Percentiles rank a stretch among this genome's conserved stretches.
These are phyloP conservation scores for Eupelmus urozonus DNA, from an alignment of 2,888 invertebrate genomes.

Conservation along the genomic window DNA sequence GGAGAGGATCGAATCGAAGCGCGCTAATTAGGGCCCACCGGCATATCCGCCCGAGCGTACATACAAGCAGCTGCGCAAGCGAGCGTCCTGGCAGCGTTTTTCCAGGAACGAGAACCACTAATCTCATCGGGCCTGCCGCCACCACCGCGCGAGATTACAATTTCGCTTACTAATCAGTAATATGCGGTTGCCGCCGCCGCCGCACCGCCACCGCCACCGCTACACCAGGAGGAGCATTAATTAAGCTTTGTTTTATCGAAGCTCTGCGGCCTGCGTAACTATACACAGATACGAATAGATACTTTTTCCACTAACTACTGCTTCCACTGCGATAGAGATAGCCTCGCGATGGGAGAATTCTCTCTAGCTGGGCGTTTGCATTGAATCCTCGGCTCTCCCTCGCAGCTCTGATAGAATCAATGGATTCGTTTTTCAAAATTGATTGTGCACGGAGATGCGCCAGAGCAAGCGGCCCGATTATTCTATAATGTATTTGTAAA, in stretches of 20 bases:
- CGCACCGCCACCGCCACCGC: neutral
- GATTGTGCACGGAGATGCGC: neutral
- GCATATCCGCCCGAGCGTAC: neutral
- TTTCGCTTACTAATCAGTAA: constrained; percentile 50
- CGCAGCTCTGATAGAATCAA: neutral
- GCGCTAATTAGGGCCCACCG: constrained; percentile 38
- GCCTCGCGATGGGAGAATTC: neutral
- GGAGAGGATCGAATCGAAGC: constrained; percentile 13
- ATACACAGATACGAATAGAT: neutral
- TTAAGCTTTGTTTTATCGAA: constrained; percentile 44
- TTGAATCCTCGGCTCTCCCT: neutral
- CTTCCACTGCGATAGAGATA: constrained; percentile 14
- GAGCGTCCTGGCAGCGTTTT: neutral
- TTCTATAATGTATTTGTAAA: too few relatives aligned
- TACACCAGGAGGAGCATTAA: constrained; percentile 18
- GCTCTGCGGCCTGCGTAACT: neutral
- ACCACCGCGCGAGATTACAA: constrained; percentile 24
- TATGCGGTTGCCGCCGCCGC: neutral
- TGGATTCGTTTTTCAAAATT: too few relatives aligned
- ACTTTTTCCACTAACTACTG: neutral
- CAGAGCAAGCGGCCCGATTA: neutral
- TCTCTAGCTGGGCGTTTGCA: neutral
- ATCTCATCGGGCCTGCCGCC: neutral
- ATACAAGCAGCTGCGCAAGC: neutral
- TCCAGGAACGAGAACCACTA: constrained; percentile 41